A percentile compares a stretch with the other conserved stretches of the same genome.
Evolutionary conservation across 2,113 vertebrate species (phyloP).

Genomic region (Clarias batrachus): DNA sequence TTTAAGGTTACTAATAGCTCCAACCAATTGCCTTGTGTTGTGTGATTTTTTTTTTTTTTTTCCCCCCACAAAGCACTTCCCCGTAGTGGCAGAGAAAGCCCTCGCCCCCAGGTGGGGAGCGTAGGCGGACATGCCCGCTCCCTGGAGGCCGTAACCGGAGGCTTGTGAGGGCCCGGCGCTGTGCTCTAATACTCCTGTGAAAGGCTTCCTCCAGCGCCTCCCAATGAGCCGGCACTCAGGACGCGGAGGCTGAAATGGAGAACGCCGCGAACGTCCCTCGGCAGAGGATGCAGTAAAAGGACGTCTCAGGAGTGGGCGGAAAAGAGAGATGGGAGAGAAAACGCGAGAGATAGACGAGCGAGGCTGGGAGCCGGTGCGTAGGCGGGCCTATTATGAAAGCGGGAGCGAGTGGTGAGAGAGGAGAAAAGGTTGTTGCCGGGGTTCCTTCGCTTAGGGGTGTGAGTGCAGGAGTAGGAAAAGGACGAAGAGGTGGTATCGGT

Average conservation of each 20-base stretch:
- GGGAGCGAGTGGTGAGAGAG: not conserved
- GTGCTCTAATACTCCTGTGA: conserved; percentile 84
- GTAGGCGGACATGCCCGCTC: conserved; percentile 68
- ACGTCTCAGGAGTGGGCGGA: conserved; percentile 35
- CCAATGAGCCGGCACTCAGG: conserved; percentile 74
- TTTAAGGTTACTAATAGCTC: conserved; percentile 80
- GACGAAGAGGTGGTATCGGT: not conserved
- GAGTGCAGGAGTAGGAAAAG: not conserved
- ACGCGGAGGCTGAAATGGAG: conserved; percentile 67
- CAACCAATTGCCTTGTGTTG: conserved; percentile 62
- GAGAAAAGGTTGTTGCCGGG: conserved; percentile 54
- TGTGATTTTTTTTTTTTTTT: conserved; percentile 56
- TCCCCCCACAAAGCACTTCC: conserved; percentile 67
- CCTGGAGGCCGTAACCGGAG: conserved; percentile 76
- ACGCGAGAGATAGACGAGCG: not conserved
- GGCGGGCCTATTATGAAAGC: conserved; percentile 28
- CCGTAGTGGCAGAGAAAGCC: conserved; percentile 70
- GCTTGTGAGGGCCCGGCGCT: conserved; percentile 73
- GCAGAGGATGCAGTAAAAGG: conserved; percentile 32
- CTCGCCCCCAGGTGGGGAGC: conserved; percentile 68
- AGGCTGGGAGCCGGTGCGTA: not conserved
- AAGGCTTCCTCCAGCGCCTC: conserved; percentile 75
- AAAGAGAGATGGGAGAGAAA: not conserved
- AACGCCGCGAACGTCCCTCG: conserved; percentile 55
- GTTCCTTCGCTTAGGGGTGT: conserved; percentile 21